Base-by-base conservation (phyloP, 2,113 vertebrate species). In the Coreoperca whiteheadi region DNA sequence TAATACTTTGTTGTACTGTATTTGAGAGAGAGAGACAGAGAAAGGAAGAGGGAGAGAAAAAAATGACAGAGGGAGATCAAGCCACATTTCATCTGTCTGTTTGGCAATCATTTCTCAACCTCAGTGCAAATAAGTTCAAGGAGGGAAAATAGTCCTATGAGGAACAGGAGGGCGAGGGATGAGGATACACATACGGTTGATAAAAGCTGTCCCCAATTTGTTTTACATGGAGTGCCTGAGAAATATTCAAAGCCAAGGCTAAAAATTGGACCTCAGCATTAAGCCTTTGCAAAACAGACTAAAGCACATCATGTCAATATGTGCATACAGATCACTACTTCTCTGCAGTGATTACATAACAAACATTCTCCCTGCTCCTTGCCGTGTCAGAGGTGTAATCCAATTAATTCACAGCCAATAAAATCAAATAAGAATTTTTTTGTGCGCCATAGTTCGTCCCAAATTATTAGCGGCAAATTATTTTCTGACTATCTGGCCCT, bases 271-370 rank as follows among this genome's bases (percentile, higher is more conserved):
- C 64, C 53, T 30, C 23, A n/a, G 25, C 46, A 54, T 74, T 79
- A 37, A 74, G 60, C 39, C 28, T 81, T 71, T 69, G 56, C 30
- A 74, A 79, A 83, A 79, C 41, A 73, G 43, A 73, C 9, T 18
- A 28, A 71, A 67, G 81, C 66, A 69, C 64, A 66, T 73, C 28
- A 41, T 34, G 66, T 67, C 81, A 87, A 80, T 86, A 84, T 82
- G 80, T 74, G 76, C 30, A 65, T 15, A 83, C 5, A 25, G 75
- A 87, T 63, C 77, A 57, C 30, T 8, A 50, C 61, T 34, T 79
- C 18, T 34, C 53, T 78, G 56, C 65, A 53, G 15, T 65, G 43
- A 64, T 87, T 32, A 66, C 61, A 76, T 66, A 72, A 79, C 43
- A 70, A 71, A 61, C 63, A 53, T 41, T 50, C 34, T 50, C 48